Conservation (phyloP, 2,797 vertebrate genomes). For the Vultur gryphus region DNA sequence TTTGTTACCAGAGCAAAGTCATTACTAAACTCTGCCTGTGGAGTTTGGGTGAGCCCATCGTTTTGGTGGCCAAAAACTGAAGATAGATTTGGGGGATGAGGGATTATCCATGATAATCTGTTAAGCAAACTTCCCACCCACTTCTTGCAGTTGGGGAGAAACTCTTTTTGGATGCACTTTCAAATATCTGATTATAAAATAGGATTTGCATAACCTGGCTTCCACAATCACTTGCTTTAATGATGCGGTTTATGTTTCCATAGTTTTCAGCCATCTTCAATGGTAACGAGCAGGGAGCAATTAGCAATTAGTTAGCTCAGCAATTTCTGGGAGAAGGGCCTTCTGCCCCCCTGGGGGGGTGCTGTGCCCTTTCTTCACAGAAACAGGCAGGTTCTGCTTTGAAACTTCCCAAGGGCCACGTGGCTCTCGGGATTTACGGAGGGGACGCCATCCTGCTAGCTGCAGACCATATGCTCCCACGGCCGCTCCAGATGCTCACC, state of each 20-base stretch:
- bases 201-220: background rate
- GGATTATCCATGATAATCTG: background rate
- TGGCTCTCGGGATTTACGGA: rapidly evolving
- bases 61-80: background rate
- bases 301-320: background rate
- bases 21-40: background rate
- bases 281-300: background rate
- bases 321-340: background rate
- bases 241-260: rapidly evolving
- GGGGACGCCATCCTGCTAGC: rapidly evolving
- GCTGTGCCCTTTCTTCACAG: background rate
- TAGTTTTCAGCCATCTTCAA: background rate
- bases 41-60: background rate
- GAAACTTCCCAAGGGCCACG: rapidly evolving
- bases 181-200: rapidly evolving
- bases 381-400: background rate
- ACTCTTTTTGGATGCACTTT: rapidly evolving
- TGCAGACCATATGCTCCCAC: background rate
- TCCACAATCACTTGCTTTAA: background rate
- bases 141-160: background rate
- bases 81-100: background rate
- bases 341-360: background rate
- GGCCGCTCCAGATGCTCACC: background rate
- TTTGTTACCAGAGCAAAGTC: background rate
- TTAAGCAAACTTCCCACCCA: background rate